Evolutionary conservation across 1,140 invertebrate species (phyloP), one percentile per base, ranked within the genome.

Genomic region (Plectrocnemia conspersa): DNA sequence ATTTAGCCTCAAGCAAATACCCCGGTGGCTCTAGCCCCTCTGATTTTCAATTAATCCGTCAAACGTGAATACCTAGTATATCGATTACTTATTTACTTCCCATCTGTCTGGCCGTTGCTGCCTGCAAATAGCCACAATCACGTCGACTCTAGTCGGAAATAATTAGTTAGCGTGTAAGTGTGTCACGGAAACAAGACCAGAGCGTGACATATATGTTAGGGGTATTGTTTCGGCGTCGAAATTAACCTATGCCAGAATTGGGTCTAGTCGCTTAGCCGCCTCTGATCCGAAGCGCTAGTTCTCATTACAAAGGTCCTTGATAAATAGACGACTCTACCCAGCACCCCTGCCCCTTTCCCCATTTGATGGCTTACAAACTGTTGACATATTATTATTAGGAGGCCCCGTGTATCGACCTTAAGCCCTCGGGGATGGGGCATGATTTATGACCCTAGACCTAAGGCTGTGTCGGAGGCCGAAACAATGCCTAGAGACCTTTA

Each of bases 331-430:
- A 15, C 10, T 19, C 36, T 2, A 13, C 42, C 22, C 19, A 29
- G 27, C 27, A n/a, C 27, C 6, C 18, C 19, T n/a, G 1, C 16
- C 23, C 22, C 42, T 2, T 7, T 16, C 19, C 18, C 41, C 44
- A 35, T 49, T 59, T 60, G 58, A 60, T 56, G 54, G 58, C 54
- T 60, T 60, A 60, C 58, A 60, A 60, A 60, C 58, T 60, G 58
- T 60, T 60, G 58, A 60, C 58, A 60, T 60, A 60, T 60, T 60
- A 55, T 60, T 56, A 60, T 53, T 50, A 60, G 58, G 36, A 52
- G 35, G 50, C 40, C 46, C 45, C 49, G 38, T 52, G 54, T 52
- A 56, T 59, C 32, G 54, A 36, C 45, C 35, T 13, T 22, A 41
- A 24, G 40, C n/a, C 11, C 27, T 10, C 27, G 16, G 44, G 7